Conservation (phyloP, 2,797 vertebrate species). For the Florisuga fusca region DNA sequence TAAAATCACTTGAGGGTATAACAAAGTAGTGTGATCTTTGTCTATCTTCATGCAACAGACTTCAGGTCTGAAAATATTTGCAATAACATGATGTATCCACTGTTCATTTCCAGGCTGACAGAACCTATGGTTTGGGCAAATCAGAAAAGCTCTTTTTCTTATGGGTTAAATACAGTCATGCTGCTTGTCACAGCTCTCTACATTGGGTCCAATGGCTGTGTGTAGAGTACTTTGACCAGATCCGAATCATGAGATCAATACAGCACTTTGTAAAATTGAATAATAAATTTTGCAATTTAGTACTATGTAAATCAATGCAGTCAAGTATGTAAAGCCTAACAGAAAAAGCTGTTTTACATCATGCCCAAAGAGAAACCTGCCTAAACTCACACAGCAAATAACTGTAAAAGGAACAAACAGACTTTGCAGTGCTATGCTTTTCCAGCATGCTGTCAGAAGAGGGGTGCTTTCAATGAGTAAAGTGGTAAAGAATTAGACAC, state of each 20-base stretch:
- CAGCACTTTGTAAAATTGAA: background rate
- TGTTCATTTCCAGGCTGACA: background rate
- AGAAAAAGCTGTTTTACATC: background rate
- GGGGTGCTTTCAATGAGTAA: background rate
- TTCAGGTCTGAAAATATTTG: background rate
- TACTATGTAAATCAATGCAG: conserved; percentile 15
- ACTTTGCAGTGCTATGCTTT: background rate
- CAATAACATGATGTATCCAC: background rate
- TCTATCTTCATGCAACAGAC: background rate
- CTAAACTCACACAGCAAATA: background rate
- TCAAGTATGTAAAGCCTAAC: background rate
- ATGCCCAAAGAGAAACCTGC: background rate
- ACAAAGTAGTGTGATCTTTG: background rate
- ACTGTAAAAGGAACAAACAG: background rate
- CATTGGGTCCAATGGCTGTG: background rate
- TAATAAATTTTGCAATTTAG: conserved; percentile 11
- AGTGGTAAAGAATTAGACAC: background rate
- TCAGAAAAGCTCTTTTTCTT: background rate
- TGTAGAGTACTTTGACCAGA: background rate
- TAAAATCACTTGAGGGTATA: background rate
- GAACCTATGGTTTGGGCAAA: background rate
- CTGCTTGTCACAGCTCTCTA: background rate
- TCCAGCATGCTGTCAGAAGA: background rate
- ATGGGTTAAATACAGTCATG: background rate
- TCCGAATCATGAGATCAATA: background rate